These are phyloP conservation scores for Ascaphus truei DNA, from an alignment of 2,113 vertebrate species.

Conservation along the genomic window DNA sequence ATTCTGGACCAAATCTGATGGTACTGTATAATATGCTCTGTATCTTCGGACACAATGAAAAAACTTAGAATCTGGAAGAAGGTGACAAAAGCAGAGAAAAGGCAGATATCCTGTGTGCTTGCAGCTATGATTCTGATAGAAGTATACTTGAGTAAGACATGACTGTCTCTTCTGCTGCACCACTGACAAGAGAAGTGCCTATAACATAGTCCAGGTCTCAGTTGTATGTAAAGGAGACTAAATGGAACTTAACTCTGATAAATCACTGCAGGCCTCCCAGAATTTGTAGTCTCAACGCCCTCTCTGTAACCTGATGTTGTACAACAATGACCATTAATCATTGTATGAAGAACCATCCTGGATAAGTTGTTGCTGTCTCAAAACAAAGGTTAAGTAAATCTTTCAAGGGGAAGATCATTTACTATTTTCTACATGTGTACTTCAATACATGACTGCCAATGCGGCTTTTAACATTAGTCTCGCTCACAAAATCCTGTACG, in stretches of 20 bases:
- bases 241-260: background rate
- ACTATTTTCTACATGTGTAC: too few species aligned
- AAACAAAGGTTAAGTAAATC: background rate
- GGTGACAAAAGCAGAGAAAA: background rate
- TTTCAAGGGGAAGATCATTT: background rate
- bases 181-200: conserved; percentile 9
- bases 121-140: background rate
- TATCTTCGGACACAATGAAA: background rate
- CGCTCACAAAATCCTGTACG: too few species aligned
- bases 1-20: too few species aligned
- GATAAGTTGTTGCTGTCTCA: background rate
- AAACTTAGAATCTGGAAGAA: background rate
- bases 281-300: background rate
- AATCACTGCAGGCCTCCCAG: background rate
- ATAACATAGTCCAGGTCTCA: conserved; percentile 9
- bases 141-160: conserved; percentile 15
- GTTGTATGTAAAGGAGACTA: background rate
- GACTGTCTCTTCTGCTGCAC: conserved; percentile 12
- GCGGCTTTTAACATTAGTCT: too few species aligned
- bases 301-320: conserved; percentile 5
- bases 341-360: background rate
- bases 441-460: too few species aligned
- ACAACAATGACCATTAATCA: conserved; percentile 9
- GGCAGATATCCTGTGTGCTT: conserved; percentile 22
- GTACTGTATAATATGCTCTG: too few species aligned